phyloP scores from a whole-genome alignment of 92 coral and sea anemone species.

The Epizoanthus fatuus region DNA sequence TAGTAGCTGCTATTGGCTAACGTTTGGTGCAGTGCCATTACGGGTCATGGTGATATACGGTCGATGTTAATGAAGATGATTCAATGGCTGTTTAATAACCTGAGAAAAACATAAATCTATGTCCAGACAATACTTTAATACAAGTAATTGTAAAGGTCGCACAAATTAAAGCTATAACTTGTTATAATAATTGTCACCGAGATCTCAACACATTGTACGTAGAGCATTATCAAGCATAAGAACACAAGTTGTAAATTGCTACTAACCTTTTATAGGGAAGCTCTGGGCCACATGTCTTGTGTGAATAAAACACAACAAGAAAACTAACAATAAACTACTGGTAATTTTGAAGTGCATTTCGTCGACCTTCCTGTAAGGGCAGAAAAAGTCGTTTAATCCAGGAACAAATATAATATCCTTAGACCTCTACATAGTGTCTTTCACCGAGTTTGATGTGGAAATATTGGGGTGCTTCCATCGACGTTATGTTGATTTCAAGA shows the following conservation, averaged over 20 bases:
- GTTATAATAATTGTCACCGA: too few species aligned
- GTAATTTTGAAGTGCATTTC: constrained; percentile 44
- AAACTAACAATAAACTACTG: constrained; percentile 40
- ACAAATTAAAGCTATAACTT: too few species aligned
- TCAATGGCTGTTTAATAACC: background rate
- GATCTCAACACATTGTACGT: too few species aligned
- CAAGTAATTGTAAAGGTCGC: too few species aligned
- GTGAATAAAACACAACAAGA: constrained; percentile 43
- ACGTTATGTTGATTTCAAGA: background rate
- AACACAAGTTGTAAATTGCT: background rate
- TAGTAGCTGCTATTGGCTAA: too few species aligned
- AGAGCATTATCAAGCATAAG: too few species aligned
- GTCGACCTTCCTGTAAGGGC: constrained; percentile 32
- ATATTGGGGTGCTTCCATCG: background rate
- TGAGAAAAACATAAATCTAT: background rate
- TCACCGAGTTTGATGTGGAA: background rate
- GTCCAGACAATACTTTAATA: too few species aligned
- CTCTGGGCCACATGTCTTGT: constrained; percentile 28
- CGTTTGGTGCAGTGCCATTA: background rate
- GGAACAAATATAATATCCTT: background rate
- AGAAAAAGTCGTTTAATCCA: background rate
- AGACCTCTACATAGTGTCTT: background rate
- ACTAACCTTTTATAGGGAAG: constrained; percentile 39
- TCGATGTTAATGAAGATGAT: background rate
- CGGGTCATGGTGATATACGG: background rate